Conservation (phyloP, 92 coral and sea anemone species). For the Blastomussa wellsi region DNA sequence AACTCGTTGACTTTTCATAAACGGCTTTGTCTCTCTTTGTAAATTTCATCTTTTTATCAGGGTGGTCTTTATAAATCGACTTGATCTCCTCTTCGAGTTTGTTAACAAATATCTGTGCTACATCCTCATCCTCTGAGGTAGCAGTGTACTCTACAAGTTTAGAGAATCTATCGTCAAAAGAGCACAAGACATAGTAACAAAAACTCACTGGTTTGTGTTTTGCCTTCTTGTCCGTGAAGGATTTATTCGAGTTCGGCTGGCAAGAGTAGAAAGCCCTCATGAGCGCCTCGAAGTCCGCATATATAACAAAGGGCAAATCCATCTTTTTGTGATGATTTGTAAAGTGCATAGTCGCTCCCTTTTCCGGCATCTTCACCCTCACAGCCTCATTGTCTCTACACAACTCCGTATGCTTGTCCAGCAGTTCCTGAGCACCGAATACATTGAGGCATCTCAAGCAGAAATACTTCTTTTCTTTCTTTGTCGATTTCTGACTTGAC, state of each 20-base stretch:
- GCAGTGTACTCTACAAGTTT: not conserved
- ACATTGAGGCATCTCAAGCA: not conserved
- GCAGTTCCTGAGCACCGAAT: not conserved
- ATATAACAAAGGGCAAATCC: conserved; percentile 20
- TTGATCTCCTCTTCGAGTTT: not conserved
- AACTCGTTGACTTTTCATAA: not conserved
- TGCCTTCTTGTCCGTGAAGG: conserved; percentile 10
- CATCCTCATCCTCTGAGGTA: conserved; percentile 12
- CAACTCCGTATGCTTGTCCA: not conserved
- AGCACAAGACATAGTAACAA: conserved; percentile 21
- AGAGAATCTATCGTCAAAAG: not conserved
- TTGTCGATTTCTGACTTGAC: not conserved
- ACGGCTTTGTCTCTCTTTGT: not conserved
- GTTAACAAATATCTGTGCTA: not conserved
- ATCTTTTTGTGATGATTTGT: conserved; percentile 1
- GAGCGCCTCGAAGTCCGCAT: conserved; percentile 43
- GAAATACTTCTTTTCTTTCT: not conserved
- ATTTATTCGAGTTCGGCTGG: not conserved
- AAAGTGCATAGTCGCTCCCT: not conserved
- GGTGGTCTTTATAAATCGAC: not conserved
- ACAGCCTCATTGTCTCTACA: not conserved
- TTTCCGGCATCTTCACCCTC: not conserved
- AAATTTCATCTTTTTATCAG: not conserved
- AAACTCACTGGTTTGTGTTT: conserved; percentile 40
- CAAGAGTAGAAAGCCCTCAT: not conserved